phyloP scores from a whole-genome alignment of 2,113 vertebrate species.

The Mobula hypostoma region DNA sequence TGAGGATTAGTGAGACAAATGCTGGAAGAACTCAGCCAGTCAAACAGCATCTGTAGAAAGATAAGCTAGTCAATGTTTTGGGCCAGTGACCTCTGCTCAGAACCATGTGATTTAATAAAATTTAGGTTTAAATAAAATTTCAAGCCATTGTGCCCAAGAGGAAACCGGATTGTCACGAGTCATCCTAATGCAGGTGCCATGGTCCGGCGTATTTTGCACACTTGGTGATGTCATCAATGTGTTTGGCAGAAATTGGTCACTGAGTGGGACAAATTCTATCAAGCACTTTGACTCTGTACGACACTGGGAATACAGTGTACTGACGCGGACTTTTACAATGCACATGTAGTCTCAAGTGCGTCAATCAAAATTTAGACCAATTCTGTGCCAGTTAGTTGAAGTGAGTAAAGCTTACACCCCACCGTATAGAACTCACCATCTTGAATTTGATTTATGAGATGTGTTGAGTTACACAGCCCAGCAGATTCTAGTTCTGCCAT shows the following conservation, averaged over 20 bases:
- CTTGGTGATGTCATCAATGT: no score
- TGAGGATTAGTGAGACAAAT: no score
- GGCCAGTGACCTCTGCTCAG: no score
- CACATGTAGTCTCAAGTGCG: background rate
- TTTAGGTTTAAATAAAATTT: no score
- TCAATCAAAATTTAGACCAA: background rate
- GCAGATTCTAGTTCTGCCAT: background rate
- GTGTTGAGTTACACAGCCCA: background rate
- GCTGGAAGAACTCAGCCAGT: no score
- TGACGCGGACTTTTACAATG: background rate
- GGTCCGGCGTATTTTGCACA: no score
- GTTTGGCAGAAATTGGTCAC: background rate
- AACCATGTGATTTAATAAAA: background rate
- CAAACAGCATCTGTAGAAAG: no score
- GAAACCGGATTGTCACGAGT: no score
- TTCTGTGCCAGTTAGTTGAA: background rate
- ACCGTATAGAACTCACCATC: background rate
- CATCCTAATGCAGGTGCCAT: no score
- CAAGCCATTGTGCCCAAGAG: no score
- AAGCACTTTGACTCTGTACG: background rate
- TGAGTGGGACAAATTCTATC: background rate
- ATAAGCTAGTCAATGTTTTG: no score
- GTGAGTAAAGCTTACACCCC: background rate
- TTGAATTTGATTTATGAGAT: background rate
- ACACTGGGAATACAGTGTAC: no score